phyloP scores from a whole-genome alignment of 2,113 vertebrate genomes.

The Daboia siamensis region DNA sequence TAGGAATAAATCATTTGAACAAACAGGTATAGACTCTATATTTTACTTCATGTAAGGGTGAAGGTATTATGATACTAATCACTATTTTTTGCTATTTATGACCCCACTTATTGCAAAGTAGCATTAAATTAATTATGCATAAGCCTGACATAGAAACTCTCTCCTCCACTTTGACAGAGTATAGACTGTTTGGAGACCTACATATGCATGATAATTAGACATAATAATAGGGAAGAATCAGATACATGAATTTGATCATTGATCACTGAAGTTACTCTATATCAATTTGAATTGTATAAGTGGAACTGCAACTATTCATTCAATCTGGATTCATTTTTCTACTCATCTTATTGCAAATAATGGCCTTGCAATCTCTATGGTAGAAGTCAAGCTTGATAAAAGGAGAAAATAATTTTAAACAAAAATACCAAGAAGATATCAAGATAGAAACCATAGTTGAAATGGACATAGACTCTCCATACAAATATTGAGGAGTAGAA shows the following conservation, averaged over 20 bases:
- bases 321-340: not conserved
- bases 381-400: not conserved
- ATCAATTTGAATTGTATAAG: not conserved
- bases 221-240: not conserved
- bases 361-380: not conserved
- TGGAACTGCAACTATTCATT: not conserved
- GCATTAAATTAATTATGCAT: not conserved
- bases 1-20: not conserved
- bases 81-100: not conserved
- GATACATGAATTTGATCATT: not conserved
- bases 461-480: not conserved
- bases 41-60: not conserved
- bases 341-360: not conserved
- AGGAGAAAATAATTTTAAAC: not conserved
- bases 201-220: not conserved
- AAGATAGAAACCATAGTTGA: not conserved
- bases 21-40: not conserved
- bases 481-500: not conserved
- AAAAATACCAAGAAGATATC: not conserved
- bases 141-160: not conserved
- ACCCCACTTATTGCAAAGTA: not conserved
- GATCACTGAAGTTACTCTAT: not conserved
- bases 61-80: not conserved
- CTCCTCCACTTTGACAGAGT: not conserved
- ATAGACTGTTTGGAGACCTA: not conserved